Evolutionary conservation across 2,797 vertebrate genomes (phyloP), one percentile per base, ranked within the genome.

Genomic region (Cryptoprocta ferox): DNA sequence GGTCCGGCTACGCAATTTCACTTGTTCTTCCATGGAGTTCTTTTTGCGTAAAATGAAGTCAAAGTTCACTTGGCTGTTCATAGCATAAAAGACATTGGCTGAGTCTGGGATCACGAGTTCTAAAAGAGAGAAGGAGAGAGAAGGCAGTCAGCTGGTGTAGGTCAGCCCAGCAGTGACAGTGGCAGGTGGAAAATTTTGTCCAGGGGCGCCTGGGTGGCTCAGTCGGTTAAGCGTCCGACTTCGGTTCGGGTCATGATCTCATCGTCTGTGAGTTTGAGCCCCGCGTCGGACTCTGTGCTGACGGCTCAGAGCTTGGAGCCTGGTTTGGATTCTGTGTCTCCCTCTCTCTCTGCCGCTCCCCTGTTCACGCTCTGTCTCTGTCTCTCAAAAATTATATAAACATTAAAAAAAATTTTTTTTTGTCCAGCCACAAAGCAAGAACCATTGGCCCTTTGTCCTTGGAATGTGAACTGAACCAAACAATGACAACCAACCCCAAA

Each of bases 21-120:
- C 99, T 0, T 98, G 98, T 15, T 98, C 98, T 0, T 98, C 97
- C 0, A 10, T 5, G 0, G 99, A 97, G 84, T 98, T 98, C 50
- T 99, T 99, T 92, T 98, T 98, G 3, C 99, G 99, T 97, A 99
- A 98, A 98, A 99, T 98, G 98, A 99, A 99, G 98, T 99, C 98
- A 0, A 99, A 99, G 98, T 99, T 99, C 2, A 98, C 99, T 0
- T 99, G 99, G 97, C 99, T 99, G 98, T 99, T 99, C 99, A 99
- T 99, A 98, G 99, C 99, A 0, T 99, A 99, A 93, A 99, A 99
- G 71, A 99, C 99, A 0, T 99, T 99, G 85, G 99, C 99, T 0
- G 99, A 99, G 85, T 99, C 99, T 0, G 99, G 99, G 94, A 99
- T 99, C 97, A 99, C 99, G 66, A 99, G 98, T 97, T 99, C 99